Percentiles rank a stretch among this genome's conserved stretches.
Conservation (phyloP, 1,140 invertebrate genomes). For the Macrobrachium rosenbergii region DNA sequence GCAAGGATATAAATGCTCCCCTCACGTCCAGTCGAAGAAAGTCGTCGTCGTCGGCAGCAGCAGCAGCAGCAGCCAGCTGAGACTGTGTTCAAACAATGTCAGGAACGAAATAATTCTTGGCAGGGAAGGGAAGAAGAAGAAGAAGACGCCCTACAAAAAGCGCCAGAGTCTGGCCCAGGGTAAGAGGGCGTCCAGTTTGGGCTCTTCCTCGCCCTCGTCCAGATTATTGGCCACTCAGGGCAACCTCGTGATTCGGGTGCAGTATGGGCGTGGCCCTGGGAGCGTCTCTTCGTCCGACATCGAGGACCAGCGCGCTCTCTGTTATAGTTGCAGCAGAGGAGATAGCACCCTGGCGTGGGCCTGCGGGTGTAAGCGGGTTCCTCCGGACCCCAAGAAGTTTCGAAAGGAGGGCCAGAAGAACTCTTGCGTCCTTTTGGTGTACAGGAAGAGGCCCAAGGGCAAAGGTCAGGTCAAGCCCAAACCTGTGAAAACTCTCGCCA, state of each 20-base stretch:
- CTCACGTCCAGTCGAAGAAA: too few relatives aligned
- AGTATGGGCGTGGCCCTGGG: neutral
- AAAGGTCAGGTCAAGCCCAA: neutral
- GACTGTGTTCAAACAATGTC: too few relatives aligned
- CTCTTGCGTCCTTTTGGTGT: slow-evolving; percentile 4
- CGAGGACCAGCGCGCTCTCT: too few relatives aligned
- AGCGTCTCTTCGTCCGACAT: neutral
- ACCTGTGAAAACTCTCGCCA: too few relatives aligned
- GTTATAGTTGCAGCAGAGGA: neutral
- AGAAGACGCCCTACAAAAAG: too few relatives aligned
- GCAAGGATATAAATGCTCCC: too few relatives aligned
- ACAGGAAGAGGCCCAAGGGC: slow-evolving; percentile 5
- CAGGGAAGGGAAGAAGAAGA: too few relatives aligned
- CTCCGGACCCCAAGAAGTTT: neutral
- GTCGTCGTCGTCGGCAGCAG: too few relatives aligned
- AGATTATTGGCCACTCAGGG: neutral
- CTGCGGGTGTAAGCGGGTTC: neutral
- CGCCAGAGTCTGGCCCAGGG: too few relatives aligned
- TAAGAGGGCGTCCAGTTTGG: too few relatives aligned
- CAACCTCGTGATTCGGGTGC: slow-evolving; percentile 14
- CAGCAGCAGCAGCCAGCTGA: too few relatives aligned
- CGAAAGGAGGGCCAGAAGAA: neutral
- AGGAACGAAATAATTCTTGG: too few relatives aligned
- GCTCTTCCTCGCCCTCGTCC: neutral
- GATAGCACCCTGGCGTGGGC: neutral